Evolutionary conservation across 2,888 invertebrate genomes (phyloP).

Genomic region (Carabus problematicus): DNA sequence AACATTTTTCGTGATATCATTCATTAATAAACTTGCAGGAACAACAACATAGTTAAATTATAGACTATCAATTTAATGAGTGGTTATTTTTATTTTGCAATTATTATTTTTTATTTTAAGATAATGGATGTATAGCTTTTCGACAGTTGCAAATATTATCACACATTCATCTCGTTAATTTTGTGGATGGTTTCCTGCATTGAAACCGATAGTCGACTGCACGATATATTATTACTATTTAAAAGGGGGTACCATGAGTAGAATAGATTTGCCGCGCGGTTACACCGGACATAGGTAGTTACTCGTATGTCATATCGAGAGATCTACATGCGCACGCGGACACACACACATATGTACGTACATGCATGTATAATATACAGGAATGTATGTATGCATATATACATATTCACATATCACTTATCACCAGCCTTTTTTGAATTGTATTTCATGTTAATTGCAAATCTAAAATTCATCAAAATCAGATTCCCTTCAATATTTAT

Average conservation of each 20-base stretch:
- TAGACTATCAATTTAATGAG: background rate
- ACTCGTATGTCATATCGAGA: slow-evolving; percentile 1
- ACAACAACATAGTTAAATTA: background rate
- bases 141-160: background rate
- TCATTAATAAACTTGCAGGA: background rate
- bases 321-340: background rate
- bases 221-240: slow-evolving; percentile 23
- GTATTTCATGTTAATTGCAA: background rate
- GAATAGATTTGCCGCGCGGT: slow-evolving; percentile 20
- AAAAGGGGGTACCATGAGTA: slow-evolving; percentile 26
- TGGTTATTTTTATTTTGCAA: too few relatives aligned
- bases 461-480: too few relatives aligned
- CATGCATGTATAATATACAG: slow-evolving; percentile 6
- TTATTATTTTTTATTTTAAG: too few relatives aligned
- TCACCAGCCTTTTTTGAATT: background rate
- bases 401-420: background rate
- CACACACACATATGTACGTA: background rate
- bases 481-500: too few relatives aligned
- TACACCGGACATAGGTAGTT: slow-evolving; percentile 35
- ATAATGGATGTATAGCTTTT: too few relatives aligned
- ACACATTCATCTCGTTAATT: slow-evolving; percentile 18
- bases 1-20: background rate
- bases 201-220: slow-evolving; percentile 16
- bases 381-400: background rate
- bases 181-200: slow-evolving; percentile 30